Evolutionary conservation across 2,888 invertebrate species (phyloP).

Genomic region (Pristionchus arcanus): DNA sequence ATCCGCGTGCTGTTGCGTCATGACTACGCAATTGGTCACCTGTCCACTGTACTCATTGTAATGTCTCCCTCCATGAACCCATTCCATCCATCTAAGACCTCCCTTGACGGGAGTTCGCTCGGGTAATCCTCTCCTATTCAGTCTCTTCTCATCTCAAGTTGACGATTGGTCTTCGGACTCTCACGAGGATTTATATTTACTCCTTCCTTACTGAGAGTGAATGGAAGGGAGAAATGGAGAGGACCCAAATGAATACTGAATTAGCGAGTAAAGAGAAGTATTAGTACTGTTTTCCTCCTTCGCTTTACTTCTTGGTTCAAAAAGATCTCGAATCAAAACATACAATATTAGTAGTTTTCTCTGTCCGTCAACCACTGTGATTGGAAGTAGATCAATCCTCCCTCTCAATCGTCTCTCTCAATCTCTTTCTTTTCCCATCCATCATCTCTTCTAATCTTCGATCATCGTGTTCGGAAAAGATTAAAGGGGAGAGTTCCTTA

Average conservation of each 20-base stretch:
- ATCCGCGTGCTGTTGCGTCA: background rate
- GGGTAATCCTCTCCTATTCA: slow-evolving; percentile 9
- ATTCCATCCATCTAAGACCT: background rate
- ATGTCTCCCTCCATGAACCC: background rate
- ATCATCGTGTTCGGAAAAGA: slow-evolving; percentile 49
- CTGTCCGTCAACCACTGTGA: background rate
- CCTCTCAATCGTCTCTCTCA: background rate
- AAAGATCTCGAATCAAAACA: background rate
- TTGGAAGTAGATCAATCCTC: slow-evolving; percentile 17
- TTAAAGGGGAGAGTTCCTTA: slow-evolving; percentile 45
- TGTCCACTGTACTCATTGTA: background rate
- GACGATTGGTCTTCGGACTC: slow-evolving; percentile 45
- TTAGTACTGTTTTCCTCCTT: background rate
- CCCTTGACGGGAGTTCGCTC: background rate
- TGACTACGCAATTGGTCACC: background rate
- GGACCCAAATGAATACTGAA: slow-evolving; percentile 49
- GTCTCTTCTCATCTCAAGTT: slow-evolving; percentile 11
- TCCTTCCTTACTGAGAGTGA: slow-evolving; percentile 39
- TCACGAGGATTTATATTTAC: slow-evolving; percentile 53
- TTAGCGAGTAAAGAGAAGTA: slow-evolving; percentile 5
- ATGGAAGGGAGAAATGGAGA: slow-evolving; percentile 20
- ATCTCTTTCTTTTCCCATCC: slow-evolving; percentile 8
- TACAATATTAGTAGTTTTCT: no score
- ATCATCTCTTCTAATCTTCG: slow-evolving; percentile 38
- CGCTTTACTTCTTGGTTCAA: background rate